A percentile compares a stretch with the other conserved stretches of the same genome.
These are phyloP conservation scores for Paramormyrops hopkinsi DNA, from an alignment of 2,797 vertebrate genomes.

Conservation along the genomic window DNA sequence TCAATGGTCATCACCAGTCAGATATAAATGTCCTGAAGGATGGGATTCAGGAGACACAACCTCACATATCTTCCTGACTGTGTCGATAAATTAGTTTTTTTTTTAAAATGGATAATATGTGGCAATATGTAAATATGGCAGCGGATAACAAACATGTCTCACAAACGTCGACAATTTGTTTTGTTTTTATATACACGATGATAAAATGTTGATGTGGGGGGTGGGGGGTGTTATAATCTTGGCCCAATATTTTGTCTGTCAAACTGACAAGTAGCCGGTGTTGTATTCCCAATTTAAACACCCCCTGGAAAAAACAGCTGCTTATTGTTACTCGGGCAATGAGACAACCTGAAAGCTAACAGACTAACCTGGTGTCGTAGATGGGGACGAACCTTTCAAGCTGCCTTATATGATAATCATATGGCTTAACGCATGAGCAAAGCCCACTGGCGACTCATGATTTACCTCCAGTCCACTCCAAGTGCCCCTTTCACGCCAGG, in stretches of 20 bases:
- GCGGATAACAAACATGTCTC: not conserved
- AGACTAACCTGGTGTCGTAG: not conserved
- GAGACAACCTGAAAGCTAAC: not conserved
- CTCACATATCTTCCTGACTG: not conserved
- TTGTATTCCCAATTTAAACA: not conserved
- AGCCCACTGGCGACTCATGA: not conserved
- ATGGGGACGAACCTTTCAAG: not conserved
- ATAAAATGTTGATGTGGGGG: not conserved
- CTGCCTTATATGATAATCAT: conserved; percentile 11
- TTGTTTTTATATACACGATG: not conserved
- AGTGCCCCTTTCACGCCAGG: not conserved
- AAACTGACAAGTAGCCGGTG: not conserved
- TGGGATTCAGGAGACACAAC: not conserved
- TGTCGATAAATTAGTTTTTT: not conserved
- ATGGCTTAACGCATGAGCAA: not conserved
- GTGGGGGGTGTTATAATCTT: not conserved
- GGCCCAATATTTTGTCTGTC: not conserved
- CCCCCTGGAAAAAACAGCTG: not conserved
- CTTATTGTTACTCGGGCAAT: not conserved
- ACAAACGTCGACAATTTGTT: not conserved
- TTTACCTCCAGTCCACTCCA: not conserved
- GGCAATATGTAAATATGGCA: not conserved
- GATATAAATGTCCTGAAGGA: not conserved
- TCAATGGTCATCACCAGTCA: not conserved
- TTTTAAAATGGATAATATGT: not conserved